Percentiles rank a stretch among this genome's conserved stretches.
Evolutionary conservation across 2,888 invertebrate genomes (phyloP).

Genomic region (Phania funesta): DNA sequence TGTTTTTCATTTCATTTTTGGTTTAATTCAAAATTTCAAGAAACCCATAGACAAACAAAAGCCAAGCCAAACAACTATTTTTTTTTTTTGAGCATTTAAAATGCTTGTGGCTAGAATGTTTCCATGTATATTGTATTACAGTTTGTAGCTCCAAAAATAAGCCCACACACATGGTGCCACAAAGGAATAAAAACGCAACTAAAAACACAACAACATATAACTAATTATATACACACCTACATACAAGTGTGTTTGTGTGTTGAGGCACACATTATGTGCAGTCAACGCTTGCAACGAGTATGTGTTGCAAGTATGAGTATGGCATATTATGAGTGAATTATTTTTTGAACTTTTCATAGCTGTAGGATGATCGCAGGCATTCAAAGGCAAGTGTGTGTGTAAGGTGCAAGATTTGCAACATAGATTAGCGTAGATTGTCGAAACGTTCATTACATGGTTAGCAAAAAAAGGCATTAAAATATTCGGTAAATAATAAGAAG

Average conservation of each 20-base stretch:
- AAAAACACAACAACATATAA: constrained; percentile 21
- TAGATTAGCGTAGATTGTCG: constrained; percentile 20
- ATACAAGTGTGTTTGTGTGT: constrained; percentile 19
- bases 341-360: constrained; percentile 22
- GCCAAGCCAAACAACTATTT: constrained; percentile 37
- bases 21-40: constrained; percentile 35
- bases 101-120: constrained; percentile 63
- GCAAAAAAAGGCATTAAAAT: too few relatives aligned
- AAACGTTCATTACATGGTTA: too few relatives aligned
- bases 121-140: constrained; percentile 46
- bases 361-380: constrained; percentile 49
- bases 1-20: constrained; percentile 32
- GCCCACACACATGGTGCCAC: constrained; percentile 59
- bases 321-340: constrained; percentile 26
- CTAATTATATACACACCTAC: constrained; percentile 65
- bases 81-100: constrained; percentile 41
- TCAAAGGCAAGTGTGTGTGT: constrained; percentile 4
- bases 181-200: constrained; percentile 26
- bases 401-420: constrained; percentile 60
- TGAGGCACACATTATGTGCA: constrained; percentile 3
- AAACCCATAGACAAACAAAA: constrained; percentile 30
- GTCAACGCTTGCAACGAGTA: background rate
- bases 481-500: too few relatives aligned
- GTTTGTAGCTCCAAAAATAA: constrained; percentile 37
- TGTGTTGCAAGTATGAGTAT: constrained; percentile 18